phyloP scores from a whole-genome alignment of 2,888 invertebrate genomes.

The Galerucella calmariensis region DNA sequence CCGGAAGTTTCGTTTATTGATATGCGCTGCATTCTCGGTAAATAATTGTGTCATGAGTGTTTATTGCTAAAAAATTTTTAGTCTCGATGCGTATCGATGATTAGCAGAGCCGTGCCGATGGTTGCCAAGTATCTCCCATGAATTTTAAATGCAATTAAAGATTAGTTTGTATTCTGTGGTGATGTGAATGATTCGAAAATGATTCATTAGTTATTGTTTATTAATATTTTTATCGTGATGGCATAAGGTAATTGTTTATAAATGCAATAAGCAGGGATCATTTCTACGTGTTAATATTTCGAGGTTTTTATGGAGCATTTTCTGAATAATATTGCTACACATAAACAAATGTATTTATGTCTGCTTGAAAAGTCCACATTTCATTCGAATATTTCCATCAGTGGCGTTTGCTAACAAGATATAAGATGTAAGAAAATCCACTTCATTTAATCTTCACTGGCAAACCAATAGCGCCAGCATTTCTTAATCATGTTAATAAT shows the following conservation, averaged over 20 bases:
- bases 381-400: too few relatives aligned
- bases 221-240: constrained; percentile 48
- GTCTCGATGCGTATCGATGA: constrained; percentile 56
- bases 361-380: too few relatives aligned
- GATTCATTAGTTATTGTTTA: constrained; percentile 56
- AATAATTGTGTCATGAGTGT: constrained; percentile 57
- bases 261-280: constrained; percentile 52
- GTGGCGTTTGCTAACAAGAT: too few relatives aligned
- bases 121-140: constrained; percentile 45
- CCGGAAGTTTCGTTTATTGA: constrained; percentile 50
- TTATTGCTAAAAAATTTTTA: constrained; percentile 53
- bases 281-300: constrained; percentile 52
- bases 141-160: constrained; percentile 55
- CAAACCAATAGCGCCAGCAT: too few relatives aligned
- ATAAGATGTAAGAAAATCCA: too few relatives aligned
- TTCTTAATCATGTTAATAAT: too few relatives aligned
- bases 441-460: too few relatives aligned
- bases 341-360: neutral
- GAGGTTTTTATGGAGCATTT: constrained; percentile 14
- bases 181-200: constrained; percentile 52
- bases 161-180: constrained; percentile 54
- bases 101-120: constrained; percentile 56
- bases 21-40: constrained; percentile 51
- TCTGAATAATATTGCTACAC: neutral
- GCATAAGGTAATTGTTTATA: constrained; percentile 49